Evolutionary conservation across 2,113 vertebrate species (phyloP).

Genomic region (Rhabdornis inornatus): DNA sequence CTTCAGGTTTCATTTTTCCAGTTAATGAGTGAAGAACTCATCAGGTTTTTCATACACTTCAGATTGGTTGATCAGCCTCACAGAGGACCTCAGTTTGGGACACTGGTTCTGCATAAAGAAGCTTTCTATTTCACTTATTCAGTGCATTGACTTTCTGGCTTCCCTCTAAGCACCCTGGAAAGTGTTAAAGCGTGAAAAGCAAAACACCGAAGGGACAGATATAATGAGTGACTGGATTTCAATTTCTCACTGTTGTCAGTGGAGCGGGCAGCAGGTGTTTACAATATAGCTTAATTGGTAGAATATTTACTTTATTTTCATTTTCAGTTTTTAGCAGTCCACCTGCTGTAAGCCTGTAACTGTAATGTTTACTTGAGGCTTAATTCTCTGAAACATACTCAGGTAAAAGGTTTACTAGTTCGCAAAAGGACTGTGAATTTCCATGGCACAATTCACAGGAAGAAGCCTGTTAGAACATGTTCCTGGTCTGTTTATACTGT

Average conservation of each 20-base stretch:
- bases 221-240: neutral
- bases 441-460: neutral
- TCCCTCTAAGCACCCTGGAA: neutral
- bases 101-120: neutral
- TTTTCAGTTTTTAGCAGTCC: neutral
- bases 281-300: neutral
- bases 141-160: neutral
- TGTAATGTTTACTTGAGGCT: neutral
- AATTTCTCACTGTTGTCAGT: neutral
- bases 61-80: neutral
- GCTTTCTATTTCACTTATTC: neutral
- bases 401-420: neutral
- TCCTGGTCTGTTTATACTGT: neutral
- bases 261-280: neutral
- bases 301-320: neutral
- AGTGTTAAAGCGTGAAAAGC: neutral
- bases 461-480: neutral
- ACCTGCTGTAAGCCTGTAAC: neutral
- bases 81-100: neutral
- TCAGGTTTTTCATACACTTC: neutral
- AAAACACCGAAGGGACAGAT: neutral
- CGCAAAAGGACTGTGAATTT: neutral
- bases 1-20: neutral
- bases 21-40: neutral
- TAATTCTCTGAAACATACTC: neutral